phyloP scores from a whole-genome alignment of 1,140 invertebrate species.

The Zaprionus ghesquierei region DNA sequence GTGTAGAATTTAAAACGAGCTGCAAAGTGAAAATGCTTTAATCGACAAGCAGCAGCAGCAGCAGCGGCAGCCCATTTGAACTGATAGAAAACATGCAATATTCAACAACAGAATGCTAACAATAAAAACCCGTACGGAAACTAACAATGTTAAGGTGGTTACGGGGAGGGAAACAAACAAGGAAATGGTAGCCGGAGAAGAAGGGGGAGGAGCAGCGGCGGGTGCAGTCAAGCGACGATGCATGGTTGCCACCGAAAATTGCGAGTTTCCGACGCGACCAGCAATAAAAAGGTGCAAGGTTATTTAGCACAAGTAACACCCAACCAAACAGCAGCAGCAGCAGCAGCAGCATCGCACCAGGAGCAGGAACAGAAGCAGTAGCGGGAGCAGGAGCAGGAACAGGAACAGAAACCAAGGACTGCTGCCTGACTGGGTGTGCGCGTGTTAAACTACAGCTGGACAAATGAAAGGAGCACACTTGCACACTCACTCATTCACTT shows the following conservation, averaged over 20 bases:
- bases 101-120: conserved; percentile 66
- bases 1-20: conserved; percentile 32
- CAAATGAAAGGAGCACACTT: conserved; percentile 68
- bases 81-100: conserved; percentile 72
- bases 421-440: conserved; percentile 54
- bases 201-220: conserved; percentile 21
- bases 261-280: conserved; percentile 71
- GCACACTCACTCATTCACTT: conserved; percentile 27
- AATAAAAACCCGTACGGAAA: conserved; percentile 66
- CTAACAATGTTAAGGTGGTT: conserved; percentile 54
- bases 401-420: conserved; percentile 48
- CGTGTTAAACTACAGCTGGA: conserved; percentile 76
- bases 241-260: conserved; percentile 58
- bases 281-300: conserved; percentile 80
- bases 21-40: conserved; percentile 26
- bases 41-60: conserved; percentile 19
- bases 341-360: conserved; percentile 1
- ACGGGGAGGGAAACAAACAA: background rate
- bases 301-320: conserved; percentile 74
- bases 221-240: conserved; percentile 30
- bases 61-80: conserved; percentile 12
- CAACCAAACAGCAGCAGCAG: conserved; percentile 34
- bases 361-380: conserved; percentile 20
- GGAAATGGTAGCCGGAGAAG: background rate
- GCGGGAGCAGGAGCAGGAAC: background rate